Percentiles rank a stretch among this genome's conserved stretches.
These are phyloP conservation scores for Dipodomys stephensi DNA, from an alignment of 2,113 vertebrate genomes.

Conservation along the genomic window DNA sequence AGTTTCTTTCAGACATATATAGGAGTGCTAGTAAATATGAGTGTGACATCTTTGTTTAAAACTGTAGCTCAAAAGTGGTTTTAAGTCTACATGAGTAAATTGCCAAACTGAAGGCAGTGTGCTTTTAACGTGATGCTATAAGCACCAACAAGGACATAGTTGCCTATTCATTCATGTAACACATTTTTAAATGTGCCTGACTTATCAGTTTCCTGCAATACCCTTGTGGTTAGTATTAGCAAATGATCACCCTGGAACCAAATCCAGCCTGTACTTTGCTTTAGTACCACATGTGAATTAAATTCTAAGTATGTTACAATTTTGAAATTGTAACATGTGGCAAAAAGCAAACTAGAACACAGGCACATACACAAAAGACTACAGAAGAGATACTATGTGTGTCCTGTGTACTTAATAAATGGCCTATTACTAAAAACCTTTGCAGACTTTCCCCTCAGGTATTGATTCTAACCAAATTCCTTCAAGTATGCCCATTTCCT, in stretches of 20 bases:
- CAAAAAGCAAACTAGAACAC: background rate
- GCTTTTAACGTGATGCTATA: background rate
- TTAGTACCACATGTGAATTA: background rate
- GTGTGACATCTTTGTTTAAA: too few species aligned
- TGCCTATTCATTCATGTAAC: background rate
- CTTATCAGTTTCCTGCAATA: background rate
- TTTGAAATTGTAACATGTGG: background rate
- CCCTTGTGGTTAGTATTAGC: fast-evolving
- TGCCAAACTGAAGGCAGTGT: too few species aligned
- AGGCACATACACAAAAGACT: background rate
- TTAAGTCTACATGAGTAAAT: too few species aligned
- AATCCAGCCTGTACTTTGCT: background rate
- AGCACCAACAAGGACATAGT: background rate
- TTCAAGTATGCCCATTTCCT: background rate
- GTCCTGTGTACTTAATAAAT: background rate
- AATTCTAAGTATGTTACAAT: background rate
- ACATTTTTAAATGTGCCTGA: background rate
- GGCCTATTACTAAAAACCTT: background rate
- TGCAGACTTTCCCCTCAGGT: too few species aligned
- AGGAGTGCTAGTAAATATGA: background rate
- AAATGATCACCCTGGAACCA: background rate
- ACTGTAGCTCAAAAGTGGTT: too few species aligned
- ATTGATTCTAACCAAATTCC: background rate
- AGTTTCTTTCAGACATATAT: background rate
- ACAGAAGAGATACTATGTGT: background rate